Base-by-base conservation (phyloP, 2,888 invertebrate species). In the Leptogaster cylindrica region DNA sequence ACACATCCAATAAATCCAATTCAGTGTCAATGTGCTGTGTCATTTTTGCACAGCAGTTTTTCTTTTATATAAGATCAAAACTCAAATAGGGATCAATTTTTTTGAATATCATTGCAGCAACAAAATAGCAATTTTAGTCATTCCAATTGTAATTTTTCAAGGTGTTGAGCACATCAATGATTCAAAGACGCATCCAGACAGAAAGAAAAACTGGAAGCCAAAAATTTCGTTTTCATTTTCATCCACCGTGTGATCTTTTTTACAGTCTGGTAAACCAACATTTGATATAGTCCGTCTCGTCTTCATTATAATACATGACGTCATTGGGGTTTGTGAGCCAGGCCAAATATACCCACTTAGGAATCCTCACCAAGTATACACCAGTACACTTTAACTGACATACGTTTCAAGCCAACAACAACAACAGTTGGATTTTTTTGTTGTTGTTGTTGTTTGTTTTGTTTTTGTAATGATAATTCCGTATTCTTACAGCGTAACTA, bases 401-500 rank as follows among this genome's bases (percentile, higher is more conserved):
- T 18, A 27, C n/a, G n/a, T n/a, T n/a, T n/a, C n/a, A n/a, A n/a
- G n/a, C n/a, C n/a, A n/a, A n/a, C n/a, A n/a, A n/a, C n/a, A n/a
- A n/a, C n/a, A n/a, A n/a, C n/a, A n/a, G n/a, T n/a, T n/a, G n/a
- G n/a, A n/a, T n/a, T n/a, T n/a, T n/a, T n/a, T 50, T 50, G 50
- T 48, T 36, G 36, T 25, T 39, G n/a, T 58, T 39, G 33, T 50
- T 36, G 36, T 36, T 23, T 23, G 58, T 20, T 50, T 50, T 48
- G 33, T 64, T 48, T 64, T 64, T 33, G 65, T 65, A 65, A 65
- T 39, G 50, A 65, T 65, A 33, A 65, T 66, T 69, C 64, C 46
- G 28, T 69, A 69, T 69, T 69, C 69, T 51, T 64, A 52, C 63
- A 64, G 66, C 69, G 66, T 69, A 69, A 69, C 69, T 31, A 66